A percentile compares a stretch with the other conserved stretches of the same genome.
phyloP scores from a whole-genome alignment of 2,888 invertebrate genomes.

The Plebejus melissa region DNA sequence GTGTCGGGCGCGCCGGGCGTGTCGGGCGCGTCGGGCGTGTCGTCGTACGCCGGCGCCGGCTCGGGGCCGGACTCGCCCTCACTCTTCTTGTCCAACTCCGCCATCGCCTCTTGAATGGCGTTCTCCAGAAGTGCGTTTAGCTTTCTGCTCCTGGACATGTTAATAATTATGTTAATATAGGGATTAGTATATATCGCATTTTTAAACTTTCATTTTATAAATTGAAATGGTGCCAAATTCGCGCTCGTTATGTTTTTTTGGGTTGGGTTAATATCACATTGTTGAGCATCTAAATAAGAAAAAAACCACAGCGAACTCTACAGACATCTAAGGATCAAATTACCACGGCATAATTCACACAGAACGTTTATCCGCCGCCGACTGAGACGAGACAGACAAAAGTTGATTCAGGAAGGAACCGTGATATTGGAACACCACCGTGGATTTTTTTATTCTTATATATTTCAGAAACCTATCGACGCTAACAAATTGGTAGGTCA shows the following conservation, averaged over 20 bases:
- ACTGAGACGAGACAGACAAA: background rate
- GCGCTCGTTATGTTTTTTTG: constrained; percentile 40
- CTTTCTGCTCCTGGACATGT: constrained; percentile 89
- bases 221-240: background rate
- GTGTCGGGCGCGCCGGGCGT: constrained; percentile 40
- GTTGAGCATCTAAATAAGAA: background rate
- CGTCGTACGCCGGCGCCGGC: constrained; percentile 34
- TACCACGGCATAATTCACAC: background rate
- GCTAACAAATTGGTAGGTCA: background rate
- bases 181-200: background rate
- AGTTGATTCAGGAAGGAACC: background rate
- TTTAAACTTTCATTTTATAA: constrained; percentile 32
- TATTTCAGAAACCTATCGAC: background rate
- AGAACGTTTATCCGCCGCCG: background rate
- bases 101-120: constrained; percentile 96
- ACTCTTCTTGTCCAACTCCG: constrained; percentile 87
- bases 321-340: background rate
- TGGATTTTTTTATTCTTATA: background rate
- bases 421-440: background rate
- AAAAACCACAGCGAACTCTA: constrained; percentile 20
- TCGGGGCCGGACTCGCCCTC: constrained; percentile 42
- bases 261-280: constrained; percentile 67
- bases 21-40: constrained; percentile 43
- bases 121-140: constrained; percentile 93
- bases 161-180: constrained; percentile 10